Evolutionary conservation across 2,797 vertebrate species (phyloP), one percentile per base, ranked within the genome.

Genomic region (Microctenopoma stevenorrisi): DNA sequence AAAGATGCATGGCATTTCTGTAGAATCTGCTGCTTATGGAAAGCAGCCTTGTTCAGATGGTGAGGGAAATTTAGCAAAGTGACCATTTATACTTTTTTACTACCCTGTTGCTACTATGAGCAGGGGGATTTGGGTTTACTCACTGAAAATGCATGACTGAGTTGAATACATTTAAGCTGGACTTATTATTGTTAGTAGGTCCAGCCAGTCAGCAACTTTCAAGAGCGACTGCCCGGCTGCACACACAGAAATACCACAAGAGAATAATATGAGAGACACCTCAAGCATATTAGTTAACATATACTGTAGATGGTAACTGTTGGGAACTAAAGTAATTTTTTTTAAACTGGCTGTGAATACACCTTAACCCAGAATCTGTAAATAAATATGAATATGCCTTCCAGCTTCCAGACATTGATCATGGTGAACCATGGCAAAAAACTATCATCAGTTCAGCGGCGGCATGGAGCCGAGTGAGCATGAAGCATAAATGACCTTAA

Each of bases 381-480:
- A 15, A 33, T 33, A 33, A 47, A 62, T 43, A 30, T 48, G 43
- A 46, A 48, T 33, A 53, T 62, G 50, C 35, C 69, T 68, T 15
- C 8, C 26, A 61, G 57, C 25, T 58, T 69, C 11, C 9, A 64
- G 58, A 40, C 18, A 54, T 48, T 28, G 37, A 49, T 46, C 53
- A 13, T 18, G 42, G 28, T 16, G 10, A 42, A 18, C 7, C 66
- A 28, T 42, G 52, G 71, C 65, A 64, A 55, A 44, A 46, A 47
- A 52, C 65, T 62, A 48, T 66, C 66, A 66, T 70, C 46, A 2
- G 61, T 60, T 71, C 58, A 60, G 71, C 66, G 56, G 74, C 7
- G 47, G 66, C 25, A 77, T 69, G 69, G 18, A 16, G 42, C 59
- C 33, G 44, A 12, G 35, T 37, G 64, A 71, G 56, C 9, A 33